Evolutionary conservation across 2,888 invertebrate species (phyloP).

Genomic region (Argyra leucocephala): DNA sequence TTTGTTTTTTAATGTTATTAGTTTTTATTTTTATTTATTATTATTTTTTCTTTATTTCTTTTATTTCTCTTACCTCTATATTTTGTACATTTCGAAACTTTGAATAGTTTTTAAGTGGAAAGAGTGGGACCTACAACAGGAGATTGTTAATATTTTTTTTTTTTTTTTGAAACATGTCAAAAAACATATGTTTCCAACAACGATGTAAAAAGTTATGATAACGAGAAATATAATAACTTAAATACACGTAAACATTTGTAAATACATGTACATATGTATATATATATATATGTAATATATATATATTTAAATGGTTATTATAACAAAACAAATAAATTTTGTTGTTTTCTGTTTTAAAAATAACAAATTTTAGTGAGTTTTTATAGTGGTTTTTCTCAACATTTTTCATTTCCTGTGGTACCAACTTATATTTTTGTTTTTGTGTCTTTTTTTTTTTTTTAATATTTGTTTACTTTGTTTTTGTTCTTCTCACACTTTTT

Average conservation of each 20-base stretch:
- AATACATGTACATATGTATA: too few relatives aligned
- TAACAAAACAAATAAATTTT: not conserved
- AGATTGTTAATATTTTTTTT: not conserved
- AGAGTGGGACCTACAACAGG: not conserved
- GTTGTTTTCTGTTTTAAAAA: not conserved
- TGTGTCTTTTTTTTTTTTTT: not conserved
- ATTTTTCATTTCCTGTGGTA: not conserved
- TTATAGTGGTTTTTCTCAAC: not conserved
- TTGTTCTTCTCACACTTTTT: too few relatives aligned
- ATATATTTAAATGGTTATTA: too few relatives aligned
- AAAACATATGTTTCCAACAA: conserved; percentile 1
- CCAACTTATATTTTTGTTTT: not conserved
- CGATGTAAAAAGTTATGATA: not conserved
- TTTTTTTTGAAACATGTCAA: not conserved
- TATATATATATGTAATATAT: too few relatives aligned
- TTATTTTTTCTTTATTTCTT: too few relatives aligned
- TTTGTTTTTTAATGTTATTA: too few relatives aligned
- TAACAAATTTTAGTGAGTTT: conserved; percentile 3
- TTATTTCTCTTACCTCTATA: too few relatives aligned
- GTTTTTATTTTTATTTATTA: too few relatives aligned
- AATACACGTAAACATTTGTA: too few relatives aligned
- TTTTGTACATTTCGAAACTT: not conserved
- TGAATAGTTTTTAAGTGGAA: not conserved
- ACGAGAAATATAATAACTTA: not conserved
- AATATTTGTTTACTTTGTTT: not conserved